Evolutionary conservation across 1,140 invertebrate species (phyloP).

Genomic region (Aphaenogaster rudis): DNA sequence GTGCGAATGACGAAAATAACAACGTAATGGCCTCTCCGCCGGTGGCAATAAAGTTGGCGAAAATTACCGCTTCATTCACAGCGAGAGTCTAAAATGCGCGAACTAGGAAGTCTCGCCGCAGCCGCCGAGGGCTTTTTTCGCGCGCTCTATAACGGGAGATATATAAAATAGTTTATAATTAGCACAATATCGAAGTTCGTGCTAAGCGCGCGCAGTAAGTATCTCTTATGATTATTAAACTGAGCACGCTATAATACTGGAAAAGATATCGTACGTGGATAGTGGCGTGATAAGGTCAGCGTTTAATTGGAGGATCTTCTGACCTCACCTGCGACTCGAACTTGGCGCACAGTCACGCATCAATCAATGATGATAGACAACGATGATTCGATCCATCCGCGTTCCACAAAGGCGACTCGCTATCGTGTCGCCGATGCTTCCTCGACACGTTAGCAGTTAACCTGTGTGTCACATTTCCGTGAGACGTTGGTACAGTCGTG

Average conservation of each 20-base stretch:
- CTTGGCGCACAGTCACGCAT: conserved; percentile 47
- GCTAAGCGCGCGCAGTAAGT: background rate
- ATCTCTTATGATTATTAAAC: conserved; percentile 46
- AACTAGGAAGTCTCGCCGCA: conserved; percentile 4
- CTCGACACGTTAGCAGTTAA: conserved; percentile 33
- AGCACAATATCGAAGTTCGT: conserved; percentile 22
- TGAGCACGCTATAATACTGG: conserved; percentile 19
- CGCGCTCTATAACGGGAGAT: conserved; percentile 11
- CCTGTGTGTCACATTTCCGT: conserved; percentile 30
- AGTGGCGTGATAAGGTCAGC: conserved; percentile 44
- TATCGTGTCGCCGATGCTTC: conserved; percentile 37
- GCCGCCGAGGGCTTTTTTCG: background rate
- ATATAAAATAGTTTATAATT: conserved; percentile 57
- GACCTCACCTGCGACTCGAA: conserved; percentile 44
- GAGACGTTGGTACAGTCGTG: conserved; percentile 5
- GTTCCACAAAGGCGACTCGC: conserved; percentile 54
- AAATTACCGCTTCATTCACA: conserved; percentile 34
- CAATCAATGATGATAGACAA: conserved; percentile 52
- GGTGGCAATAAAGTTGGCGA: conserved; percentile 18
- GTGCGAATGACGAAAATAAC: conserved; percentile 28
- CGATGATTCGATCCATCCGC: conserved; percentile 61
- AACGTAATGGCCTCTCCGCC: conserved; percentile 4
- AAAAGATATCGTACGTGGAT: conserved; percentile 7
- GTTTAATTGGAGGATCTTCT: conserved; percentile 54
- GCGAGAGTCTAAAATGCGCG: background rate